phyloP scores from a whole-genome alignment of 2,888 invertebrate species.

The Oegoconia quadripuncta region DNA sequence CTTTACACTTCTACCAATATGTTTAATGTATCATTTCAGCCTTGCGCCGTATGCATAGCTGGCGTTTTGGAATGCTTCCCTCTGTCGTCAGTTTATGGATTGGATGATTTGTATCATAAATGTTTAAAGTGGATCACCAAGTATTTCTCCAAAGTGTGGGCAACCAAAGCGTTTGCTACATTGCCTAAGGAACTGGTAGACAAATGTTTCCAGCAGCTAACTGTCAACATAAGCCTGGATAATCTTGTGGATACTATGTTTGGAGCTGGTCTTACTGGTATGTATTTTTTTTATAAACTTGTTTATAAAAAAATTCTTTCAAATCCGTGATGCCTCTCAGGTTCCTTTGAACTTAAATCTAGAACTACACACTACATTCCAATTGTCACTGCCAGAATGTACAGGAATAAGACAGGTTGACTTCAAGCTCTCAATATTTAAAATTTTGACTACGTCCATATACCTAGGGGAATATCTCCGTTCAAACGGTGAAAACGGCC shows the following conservation, averaged over 20 bases:
- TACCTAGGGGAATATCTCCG: no score
- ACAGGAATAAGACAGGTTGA: no score
- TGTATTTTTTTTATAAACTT: conserved; percentile 41
- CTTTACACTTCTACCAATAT: background rate
- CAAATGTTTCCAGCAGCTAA: conserved; percentile 90
- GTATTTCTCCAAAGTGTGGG: conserved; percentile 92
- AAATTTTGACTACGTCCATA: no score
- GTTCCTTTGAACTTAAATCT: no score
- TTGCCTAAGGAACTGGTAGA: conserved; percentile 90
- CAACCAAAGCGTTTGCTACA: conserved; percentile 92
- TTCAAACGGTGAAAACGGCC: no score
- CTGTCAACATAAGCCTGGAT: conserved; percentile 88
- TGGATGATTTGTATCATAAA: conserved; percentile 92
- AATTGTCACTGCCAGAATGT: no score
- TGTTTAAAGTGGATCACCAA: conserved; percentile 93
- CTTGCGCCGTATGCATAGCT: conserved; percentile 92
- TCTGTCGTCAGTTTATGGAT: conserved; percentile 89
- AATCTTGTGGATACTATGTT: conserved; percentile 90
- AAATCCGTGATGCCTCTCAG: no score
- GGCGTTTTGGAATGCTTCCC: conserved; percentile 94
- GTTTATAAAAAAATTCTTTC: background rate
- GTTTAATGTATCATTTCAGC: conserved; percentile 72
- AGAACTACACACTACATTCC: no score
- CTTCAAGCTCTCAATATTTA: no score
- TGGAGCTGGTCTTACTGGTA: conserved; percentile 86